These are phyloP conservation scores for Romanogobio albipinnatus DNA, from an alignment of 2,113 vertebrate species.

Conservation along the genomic window DNA sequence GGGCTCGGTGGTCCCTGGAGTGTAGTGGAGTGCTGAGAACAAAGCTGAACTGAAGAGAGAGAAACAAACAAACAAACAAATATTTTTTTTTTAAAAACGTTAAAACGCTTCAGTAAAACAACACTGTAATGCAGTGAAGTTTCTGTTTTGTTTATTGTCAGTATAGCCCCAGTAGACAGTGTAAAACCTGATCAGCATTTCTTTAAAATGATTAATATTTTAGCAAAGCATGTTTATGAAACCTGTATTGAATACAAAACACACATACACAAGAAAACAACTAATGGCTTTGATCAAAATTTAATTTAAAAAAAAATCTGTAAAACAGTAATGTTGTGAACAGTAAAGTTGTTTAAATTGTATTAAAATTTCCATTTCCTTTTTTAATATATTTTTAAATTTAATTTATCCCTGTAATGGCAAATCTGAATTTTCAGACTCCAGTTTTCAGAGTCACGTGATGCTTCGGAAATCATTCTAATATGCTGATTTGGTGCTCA, in stretches of 20 bases:
- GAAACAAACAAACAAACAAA: neutral
- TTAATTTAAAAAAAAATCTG: neutral
- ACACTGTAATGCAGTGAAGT: neutral
- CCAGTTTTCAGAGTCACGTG: neutral
- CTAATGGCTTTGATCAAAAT: too few species aligned
- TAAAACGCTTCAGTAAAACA: neutral
- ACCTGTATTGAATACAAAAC: neutral
- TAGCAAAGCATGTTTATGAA: neutral
- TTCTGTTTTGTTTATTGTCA: neutral
- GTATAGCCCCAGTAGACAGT: neutral
- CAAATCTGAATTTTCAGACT: neutral
- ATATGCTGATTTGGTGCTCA: neutral
- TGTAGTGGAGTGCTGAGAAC: slow-evolving; percentile 74
- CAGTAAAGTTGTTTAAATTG: too few species aligned
- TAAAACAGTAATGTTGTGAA: neutral
- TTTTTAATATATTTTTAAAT: neutral
- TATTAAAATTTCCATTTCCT: too few species aligned
- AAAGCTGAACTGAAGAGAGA: slow-evolving; percentile 67
- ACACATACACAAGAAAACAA: neutral
- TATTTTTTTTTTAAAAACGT: neutral
- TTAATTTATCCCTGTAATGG: neutral
- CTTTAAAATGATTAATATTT: neutral
- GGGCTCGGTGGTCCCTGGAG: slow-evolving; percentile 61
- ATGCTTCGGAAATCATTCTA: neutral
- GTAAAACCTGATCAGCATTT: too few species aligned